Evolutionary conservation across 1,140 invertebrate genomes (phyloP).

Genomic region (Andrena cerasifolii): DNA sequence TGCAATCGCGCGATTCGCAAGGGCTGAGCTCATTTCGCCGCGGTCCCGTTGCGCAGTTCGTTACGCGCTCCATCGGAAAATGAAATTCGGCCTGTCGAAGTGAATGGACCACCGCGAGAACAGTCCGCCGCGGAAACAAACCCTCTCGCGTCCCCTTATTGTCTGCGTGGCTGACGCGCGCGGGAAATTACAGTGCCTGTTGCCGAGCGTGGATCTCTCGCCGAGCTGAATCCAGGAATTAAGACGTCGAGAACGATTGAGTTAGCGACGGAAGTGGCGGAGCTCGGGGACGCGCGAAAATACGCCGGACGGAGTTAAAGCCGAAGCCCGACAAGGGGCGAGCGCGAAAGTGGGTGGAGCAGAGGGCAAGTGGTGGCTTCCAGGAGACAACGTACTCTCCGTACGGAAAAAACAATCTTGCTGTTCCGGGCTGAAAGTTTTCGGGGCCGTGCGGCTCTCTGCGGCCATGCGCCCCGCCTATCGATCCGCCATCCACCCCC

Average conservation of each 20-base stretch:
- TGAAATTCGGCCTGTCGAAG: constrained; percentile 5
- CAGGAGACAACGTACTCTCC: constrained; percentile 1
- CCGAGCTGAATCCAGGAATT: background rate
- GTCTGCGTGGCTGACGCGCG: background rate
- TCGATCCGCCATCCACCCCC: constrained; percentile 66
- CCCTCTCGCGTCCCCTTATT: background rate
- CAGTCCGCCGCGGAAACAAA: background rate
- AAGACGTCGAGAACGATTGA: background rate
- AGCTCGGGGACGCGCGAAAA: background rate
- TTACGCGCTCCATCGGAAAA: background rate
- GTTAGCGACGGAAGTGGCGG: background rate
- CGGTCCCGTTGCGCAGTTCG: background rate
- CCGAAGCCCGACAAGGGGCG: background rate
- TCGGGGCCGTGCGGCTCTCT: constrained; percentile 62
- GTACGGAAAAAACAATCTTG: background rate
- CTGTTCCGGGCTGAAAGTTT: constrained; percentile 58
- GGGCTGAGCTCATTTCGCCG: background rate
- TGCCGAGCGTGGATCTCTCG: no score
- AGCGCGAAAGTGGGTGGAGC: background rate
- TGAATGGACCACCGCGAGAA: background rate
- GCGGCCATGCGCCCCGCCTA: constrained; percentile 73
- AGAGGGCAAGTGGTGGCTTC: background rate
- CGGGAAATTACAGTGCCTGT: no score
- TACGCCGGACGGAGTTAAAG: no score
- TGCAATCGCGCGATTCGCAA: background rate